Evolutionary conservation across 1,140 invertebrate genomes (phyloP).

Genomic region (Phymorhynchus buccinoides): DNA sequence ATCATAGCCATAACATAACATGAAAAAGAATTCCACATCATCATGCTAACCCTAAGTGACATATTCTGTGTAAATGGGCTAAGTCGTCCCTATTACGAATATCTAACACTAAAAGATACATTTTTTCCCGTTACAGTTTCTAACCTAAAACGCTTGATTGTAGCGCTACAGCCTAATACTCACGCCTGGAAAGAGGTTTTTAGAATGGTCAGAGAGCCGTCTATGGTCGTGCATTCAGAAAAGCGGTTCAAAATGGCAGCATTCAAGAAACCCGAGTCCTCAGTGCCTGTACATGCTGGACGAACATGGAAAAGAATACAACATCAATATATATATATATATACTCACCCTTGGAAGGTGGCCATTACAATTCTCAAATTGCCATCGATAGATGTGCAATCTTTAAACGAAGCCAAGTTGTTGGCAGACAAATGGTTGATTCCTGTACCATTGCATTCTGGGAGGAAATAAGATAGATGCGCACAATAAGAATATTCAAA

Average conservation of each 20-base stretch:
- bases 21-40: too few species aligned
- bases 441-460: constrained; percentile 69
- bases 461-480: constrained; percentile 48
- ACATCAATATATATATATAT: neutral
- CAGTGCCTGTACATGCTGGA: constrained; percentile 69
- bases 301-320: constrained; percentile 38
- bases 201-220: constrained; percentile 93
- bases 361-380: constrained; percentile 92
- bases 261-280: constrained; percentile 44
- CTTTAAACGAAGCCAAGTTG: constrained; percentile 90
- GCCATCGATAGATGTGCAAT: constrained; percentile 96
- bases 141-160: too few species aligned
- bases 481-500: too few species aligned
- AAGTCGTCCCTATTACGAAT: too few species aligned
- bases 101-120: too few species aligned
- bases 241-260: constrained; percentile 87
- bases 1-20: too few species aligned
- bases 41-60: too few species aligned
- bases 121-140: too few species aligned
- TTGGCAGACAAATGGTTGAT: constrained; percentile 46
- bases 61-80: too few species aligned
- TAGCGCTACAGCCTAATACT: constrained; percentile 36
- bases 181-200: constrained; percentile 89
- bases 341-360: constrained; percentile 84
- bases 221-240: constrained; percentile 93